Percentiles rank a stretch among this genome's conserved stretches.
phyloP scores from a whole-genome alignment of 2,797 vertebrate species.

The Hoplostethus mediterraneus region DNA sequence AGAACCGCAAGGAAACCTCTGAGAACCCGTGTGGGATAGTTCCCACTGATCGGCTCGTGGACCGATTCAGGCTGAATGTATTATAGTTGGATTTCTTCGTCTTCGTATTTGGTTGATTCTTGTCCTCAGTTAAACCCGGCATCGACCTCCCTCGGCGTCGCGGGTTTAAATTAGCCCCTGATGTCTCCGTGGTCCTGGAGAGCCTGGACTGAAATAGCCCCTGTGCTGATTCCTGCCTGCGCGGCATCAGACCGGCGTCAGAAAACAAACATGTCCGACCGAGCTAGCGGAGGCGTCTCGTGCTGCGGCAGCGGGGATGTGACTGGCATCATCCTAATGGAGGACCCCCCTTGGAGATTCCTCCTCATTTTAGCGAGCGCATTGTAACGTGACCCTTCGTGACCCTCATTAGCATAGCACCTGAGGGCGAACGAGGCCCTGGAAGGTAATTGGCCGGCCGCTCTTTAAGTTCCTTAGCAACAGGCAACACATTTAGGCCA shows the following conservation, averaged over 20 bases:
- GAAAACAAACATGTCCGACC: slow-evolving; percentile 38
- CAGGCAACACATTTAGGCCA: slow-evolving; percentile 73
- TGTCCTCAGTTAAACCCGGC: slow-evolving; percentile 16
- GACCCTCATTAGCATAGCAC: slow-evolving; percentile 80
- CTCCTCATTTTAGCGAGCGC: slow-evolving; percentile 67
- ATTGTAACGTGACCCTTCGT: slow-evolving; percentile 65
- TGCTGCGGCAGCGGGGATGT: slow-evolving; percentile 41
- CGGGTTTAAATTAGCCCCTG: slow-evolving; percentile 37
- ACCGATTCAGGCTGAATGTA: slow-evolving; percentile 1
- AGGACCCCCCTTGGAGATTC: slow-evolving; percentile 63
- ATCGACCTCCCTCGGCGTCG: slow-evolving; percentile 9
- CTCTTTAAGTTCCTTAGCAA: slow-evolving; percentile 67
- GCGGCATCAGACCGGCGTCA: slow-evolving; percentile 14
- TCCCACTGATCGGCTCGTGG: background rate
- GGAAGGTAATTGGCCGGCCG: slow-evolving; percentile 69
- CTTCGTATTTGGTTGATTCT: slow-evolving; percentile 19
- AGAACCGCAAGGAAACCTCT: background rate
- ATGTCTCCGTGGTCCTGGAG: slow-evolving; percentile 11
- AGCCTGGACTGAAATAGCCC: slow-evolving; percentile 57
- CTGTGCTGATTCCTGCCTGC: slow-evolving; percentile 48
- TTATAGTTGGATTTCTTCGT: background rate
- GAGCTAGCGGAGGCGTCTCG: slow-evolving; percentile 18
- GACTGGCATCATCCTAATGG: slow-evolving; percentile 52
- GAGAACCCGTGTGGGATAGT: background rate
- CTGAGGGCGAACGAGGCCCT: slow-evolving; percentile 58